Evolutionary conservation across 2,888 invertebrate genomes (phyloP).

Genomic region (Phragmatobia fuliginosa): DNA sequence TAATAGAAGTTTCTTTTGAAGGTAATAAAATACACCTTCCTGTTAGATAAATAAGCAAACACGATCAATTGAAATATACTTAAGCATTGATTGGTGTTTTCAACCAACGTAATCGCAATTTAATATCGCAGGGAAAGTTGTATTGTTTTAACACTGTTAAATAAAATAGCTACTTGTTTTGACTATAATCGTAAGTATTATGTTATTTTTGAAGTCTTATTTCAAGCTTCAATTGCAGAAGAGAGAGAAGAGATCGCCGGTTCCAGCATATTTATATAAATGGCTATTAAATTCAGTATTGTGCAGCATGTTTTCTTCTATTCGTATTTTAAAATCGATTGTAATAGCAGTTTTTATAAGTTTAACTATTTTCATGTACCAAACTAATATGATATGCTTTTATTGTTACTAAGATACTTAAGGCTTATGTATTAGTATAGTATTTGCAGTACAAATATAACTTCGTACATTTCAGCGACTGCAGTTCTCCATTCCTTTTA

Average conservation of each 20-base stretch:
- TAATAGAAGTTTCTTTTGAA: background rate
- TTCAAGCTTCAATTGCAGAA: no score
- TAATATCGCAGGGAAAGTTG: constrained; percentile 4
- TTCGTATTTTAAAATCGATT: no score
- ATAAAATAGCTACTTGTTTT: constrained; percentile 1
- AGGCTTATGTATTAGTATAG: background rate
- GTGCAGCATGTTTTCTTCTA: background rate
- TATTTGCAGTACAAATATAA: background rate
- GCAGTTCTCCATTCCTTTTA: background rate
- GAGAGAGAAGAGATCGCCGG: background rate
- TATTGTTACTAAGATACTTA: background rate
- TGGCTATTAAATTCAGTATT: background rate
- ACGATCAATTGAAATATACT: background rate
- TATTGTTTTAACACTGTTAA: background rate
- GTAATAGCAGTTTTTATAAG: background rate
- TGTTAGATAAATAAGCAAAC: background rate
- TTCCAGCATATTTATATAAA: background rate
- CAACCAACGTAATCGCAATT: constrained; percentile 5
- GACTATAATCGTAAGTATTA: background rate
- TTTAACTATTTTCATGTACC: background rate
- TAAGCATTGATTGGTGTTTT: background rate
- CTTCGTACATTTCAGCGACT: background rate
- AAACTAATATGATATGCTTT: background rate
- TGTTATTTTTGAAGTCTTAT: background rate
- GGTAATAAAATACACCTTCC: background rate